phyloP scores from a whole-genome alignment of 2,797 vertebrate genomes.

The Phylloscopus collybita region DNA sequence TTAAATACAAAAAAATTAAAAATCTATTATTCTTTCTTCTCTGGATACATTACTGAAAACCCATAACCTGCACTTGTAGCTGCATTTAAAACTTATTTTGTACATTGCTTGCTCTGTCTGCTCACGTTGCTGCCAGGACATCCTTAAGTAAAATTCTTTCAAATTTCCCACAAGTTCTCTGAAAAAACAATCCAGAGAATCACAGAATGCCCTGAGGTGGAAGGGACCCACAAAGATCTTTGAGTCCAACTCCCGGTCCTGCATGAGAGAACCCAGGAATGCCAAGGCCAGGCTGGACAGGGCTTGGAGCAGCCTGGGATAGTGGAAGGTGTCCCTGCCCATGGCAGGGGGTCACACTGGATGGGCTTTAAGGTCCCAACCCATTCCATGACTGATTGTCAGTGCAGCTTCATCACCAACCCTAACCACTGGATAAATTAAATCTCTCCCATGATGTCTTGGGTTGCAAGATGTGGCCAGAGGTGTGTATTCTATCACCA shows the following conservation, averaged over 20 bases:
- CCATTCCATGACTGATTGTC: background rate
- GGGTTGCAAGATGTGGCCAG: too few relatives aligned
- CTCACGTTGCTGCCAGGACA: accelerated
- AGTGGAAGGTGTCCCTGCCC: background rate
- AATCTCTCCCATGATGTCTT: background rate
- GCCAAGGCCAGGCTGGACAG: background rate
- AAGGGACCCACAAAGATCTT: background rate
- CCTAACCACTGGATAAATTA: background rate
- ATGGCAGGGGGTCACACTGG: too few relatives aligned
- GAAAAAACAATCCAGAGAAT: accelerated
- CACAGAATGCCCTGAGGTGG: background rate
- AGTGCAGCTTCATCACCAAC: background rate
- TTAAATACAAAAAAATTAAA: background rate
- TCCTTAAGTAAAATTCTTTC: background rate
- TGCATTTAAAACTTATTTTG: background rate
- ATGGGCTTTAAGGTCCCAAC: too few relatives aligned
- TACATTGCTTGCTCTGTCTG: background rate
- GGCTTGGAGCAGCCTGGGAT: background rate
- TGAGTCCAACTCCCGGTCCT: background rate
- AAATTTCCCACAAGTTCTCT: background rate
- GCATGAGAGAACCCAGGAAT: background rate
- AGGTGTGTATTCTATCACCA: too few relatives aligned
- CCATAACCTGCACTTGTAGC: background rate
- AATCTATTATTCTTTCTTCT: background rate
- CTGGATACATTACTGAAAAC: background rate